Percentiles rank a stretch among this genome's conserved stretches.
Conservation (phyloP, 2,113 vertebrate genomes). For the Hiodon alosoides region DNA sequence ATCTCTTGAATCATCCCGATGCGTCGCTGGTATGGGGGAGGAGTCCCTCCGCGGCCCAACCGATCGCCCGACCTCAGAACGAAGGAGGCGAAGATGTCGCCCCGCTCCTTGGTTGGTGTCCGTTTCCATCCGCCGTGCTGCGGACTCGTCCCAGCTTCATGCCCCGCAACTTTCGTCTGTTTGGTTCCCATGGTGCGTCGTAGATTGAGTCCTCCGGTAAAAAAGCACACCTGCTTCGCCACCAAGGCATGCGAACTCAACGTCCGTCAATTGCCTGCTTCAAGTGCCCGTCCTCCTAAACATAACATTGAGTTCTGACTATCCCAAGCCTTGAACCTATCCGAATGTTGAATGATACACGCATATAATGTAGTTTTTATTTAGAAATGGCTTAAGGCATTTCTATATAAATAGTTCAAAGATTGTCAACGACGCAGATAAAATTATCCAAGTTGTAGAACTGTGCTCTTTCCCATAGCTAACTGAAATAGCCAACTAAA, state of each 20-base stretch:
- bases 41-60: slow-evolving; percentile 62
- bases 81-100: slow-evolving; percentile 78
- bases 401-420: too few relatives aligned
- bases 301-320: neutral
- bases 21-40: slow-evolving; percentile 84
- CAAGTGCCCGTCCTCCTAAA: neutral
- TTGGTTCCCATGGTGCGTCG: slow-evolving; percentile 77
- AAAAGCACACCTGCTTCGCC: neutral
- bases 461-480: too few relatives aligned
- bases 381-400: neutral
- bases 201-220: neutral
- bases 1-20: slow-evolving; percentile 93
- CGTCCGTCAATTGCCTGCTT: neutral
- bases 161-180: slow-evolving; percentile 79
- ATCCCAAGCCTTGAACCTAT: neutral
- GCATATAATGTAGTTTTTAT: neutral
- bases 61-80: slow-evolving; percentile 81
- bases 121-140: slow-evolving; percentile 66
- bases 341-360: neutral
- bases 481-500: too few relatives aligned
- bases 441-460: too few relatives aligned
- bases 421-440: neutral
- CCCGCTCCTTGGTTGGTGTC: slow-evolving; percentile 62
- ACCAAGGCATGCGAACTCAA: slow-evolving; percentile 13
- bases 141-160: slow-evolving; percentile 63